Evolutionary conservation across 2,888 invertebrate species (phyloP).

Genomic region (Boloria euphrosyne): DNA sequence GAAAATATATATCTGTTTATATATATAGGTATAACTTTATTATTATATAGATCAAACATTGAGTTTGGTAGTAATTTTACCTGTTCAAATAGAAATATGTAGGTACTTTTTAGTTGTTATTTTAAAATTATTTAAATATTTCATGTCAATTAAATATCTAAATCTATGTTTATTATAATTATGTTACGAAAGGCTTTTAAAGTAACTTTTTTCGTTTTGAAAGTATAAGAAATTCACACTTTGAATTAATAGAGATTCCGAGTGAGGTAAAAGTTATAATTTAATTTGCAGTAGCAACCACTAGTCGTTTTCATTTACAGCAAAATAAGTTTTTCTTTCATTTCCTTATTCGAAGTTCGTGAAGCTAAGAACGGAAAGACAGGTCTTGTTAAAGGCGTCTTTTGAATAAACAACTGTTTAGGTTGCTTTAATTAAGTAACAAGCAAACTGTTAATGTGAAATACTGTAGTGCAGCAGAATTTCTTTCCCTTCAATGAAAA

Average conservation of each 20-base stretch:
- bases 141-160: too few relatives aligned
- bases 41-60: too few relatives aligned
- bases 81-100: too few relatives aligned
- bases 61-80: too few relatives aligned
- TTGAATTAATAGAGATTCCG: conserved; percentile 23
- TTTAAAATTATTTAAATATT: too few relatives aligned
- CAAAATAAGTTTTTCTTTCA: conserved; percentile 30
- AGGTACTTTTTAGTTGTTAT: too few relatives aligned
- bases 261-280: conserved; percentile 32
- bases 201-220: not conserved
- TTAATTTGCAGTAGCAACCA: conserved; percentile 27
- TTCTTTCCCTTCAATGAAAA: not conserved
- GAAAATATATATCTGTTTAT: too few relatives aligned
- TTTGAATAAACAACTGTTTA: conserved; percentile 15
- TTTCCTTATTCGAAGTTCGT: conserved; percentile 21
- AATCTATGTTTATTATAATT: not conserved
- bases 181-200: not conserved
- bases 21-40: too few relatives aligned
- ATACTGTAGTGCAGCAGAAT: not conserved
- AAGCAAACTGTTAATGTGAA: not conserved
- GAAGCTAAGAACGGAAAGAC: conserved; percentile 9
- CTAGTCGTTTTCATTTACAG: conserved; percentile 22
- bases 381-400: conserved; percentile 16
- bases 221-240: conserved; percentile 2
- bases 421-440: conserved; percentile 14